Evolutionary conservation across 2,888 invertebrate genomes (phyloP).

Genomic region (Selenia dentaria): DNA sequence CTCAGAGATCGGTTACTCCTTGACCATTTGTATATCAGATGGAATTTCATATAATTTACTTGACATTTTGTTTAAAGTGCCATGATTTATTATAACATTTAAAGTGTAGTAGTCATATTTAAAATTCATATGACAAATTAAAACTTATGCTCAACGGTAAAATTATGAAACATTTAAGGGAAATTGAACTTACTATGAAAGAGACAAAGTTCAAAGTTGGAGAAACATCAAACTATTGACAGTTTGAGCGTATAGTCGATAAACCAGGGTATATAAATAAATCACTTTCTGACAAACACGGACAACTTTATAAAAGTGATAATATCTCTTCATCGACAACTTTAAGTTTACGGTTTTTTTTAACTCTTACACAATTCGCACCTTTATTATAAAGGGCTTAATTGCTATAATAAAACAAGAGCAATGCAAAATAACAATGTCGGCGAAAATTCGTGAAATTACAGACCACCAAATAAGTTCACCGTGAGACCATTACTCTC

Average conservation of each 20-base stretch:
- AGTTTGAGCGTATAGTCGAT: slow-evolving; percentile 39
- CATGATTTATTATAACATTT: slow-evolving; percentile 31
- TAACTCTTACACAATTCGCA: slow-evolving; percentile 35
- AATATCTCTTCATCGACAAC: slow-evolving; percentile 42
- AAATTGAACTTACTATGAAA: slow-evolving; percentile 5
- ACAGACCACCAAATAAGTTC: slow-evolving; percentile 61
- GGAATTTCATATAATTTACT: too few relatives aligned
- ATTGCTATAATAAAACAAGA: slow-evolving; percentile 35
- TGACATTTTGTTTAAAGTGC: slow-evolving; percentile 30
- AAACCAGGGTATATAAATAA: slow-evolving; percentile 42
- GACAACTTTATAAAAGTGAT: slow-evolving; percentile 62
- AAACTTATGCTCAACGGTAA: slow-evolving; percentile 20
- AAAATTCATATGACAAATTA: slow-evolving; percentile 31
- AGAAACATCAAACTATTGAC: slow-evolving; percentile 21
- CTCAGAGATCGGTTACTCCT: too few relatives aligned
- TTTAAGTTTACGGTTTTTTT: slow-evolving; percentile 26
- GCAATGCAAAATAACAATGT: slow-evolving; percentile 35
- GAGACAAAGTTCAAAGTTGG: slow-evolving; percentile 7
- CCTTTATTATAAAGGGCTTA: slow-evolving; percentile 40
- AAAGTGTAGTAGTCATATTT: slow-evolving; percentile 27
- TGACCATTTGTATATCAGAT: too few relatives aligned
- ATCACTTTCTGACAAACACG: slow-evolving; percentile 50
- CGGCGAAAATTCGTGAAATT: slow-evolving; percentile 47
- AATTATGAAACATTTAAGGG: neutral
- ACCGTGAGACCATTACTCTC: slow-evolving; percentile 45